phyloP scores from a whole-genome alignment of 2,797 vertebrate species.

The Myotis daubentonii region DNA sequence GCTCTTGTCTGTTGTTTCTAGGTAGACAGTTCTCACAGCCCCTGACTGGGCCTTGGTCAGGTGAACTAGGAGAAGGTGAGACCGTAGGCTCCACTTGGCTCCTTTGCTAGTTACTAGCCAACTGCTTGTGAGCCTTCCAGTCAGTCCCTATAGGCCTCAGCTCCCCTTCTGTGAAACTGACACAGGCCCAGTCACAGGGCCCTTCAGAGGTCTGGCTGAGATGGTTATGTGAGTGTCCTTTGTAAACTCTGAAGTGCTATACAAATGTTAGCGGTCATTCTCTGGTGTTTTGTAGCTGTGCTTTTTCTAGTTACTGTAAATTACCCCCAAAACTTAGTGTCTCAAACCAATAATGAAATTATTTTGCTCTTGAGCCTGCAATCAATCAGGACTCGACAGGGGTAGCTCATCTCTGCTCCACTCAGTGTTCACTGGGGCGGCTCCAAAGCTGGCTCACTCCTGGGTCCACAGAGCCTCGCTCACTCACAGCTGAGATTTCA shows the following conservation, averaged over 20 bases:
- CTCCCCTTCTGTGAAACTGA: conserved; percentile 71
- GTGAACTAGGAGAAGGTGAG: neutral
- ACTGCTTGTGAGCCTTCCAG: conserved; percentile 59
- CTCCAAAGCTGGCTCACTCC: neutral
- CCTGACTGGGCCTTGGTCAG: neutral
- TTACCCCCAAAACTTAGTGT: neutral
- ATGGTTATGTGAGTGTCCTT: neutral
- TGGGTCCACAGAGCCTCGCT: neutral
- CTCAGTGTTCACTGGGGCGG: neutral
- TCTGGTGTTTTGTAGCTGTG: neutral
- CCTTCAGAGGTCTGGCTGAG: conserved; percentile 65
- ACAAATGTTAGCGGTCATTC: neutral
- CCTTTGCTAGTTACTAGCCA: neutral
- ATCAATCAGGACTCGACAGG: fast-evolving
- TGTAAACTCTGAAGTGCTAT: neutral
- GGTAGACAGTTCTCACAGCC: neutral
- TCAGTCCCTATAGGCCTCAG: conserved; percentile 72
- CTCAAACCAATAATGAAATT: neutral
- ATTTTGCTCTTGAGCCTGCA: neutral
- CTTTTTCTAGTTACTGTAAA: neutral
- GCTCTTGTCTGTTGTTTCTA: neutral
- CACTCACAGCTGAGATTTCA: neutral
- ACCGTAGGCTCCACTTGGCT: neutral
- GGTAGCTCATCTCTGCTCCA: neutral
- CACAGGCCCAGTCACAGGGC: conserved; percentile 58